Evolutionary conservation across 1,140 invertebrate species (phyloP).

Genomic region (Drosophila parvula): DNA sequence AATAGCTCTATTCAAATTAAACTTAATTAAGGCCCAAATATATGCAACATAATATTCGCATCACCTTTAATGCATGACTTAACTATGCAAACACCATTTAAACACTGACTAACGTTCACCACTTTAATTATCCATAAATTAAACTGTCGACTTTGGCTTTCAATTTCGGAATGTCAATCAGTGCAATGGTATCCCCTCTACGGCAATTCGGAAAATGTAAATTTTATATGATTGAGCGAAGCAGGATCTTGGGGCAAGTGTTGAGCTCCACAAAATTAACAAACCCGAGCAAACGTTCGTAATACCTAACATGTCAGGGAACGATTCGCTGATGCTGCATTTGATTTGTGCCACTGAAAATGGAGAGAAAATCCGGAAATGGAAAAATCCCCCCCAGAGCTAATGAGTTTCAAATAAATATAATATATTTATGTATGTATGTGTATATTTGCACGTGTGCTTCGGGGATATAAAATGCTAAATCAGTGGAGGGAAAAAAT

Average conservation of each 20-base stretch:
- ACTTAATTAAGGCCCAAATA: conserved; percentile 11
- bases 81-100: conserved; percentile 26
- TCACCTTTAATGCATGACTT: conserved; percentile 15
- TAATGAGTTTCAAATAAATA: conserved; percentile 79
- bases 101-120: conserved; percentile 1
- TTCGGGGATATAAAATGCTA: conserved; percentile 44
- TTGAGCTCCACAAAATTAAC: conserved; percentile 24
- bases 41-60: conserved; percentile 18
- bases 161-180: conserved; percentile 28
- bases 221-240: not conserved
- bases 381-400: conserved; percentile 40
- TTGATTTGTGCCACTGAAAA: conserved; percentile 45
- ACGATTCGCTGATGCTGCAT: conserved; percentile 66
- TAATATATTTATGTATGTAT: conserved; percentile 28
- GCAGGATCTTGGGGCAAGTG: not conserved
- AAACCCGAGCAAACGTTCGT: conserved; percentile 15
- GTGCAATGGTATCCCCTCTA: not conserved
- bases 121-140: conserved; percentile 36
- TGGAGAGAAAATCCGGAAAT: conserved; percentile 8
- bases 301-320: conserved; percentile 30
- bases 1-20: not conserved
- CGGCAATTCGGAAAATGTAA: conserved; percentile 13
- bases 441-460: conserved; percentile 9
- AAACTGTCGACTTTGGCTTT: conserved; percentile 26
- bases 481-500: conserved; percentile 43